A percentile compares a stretch with the other conserved stretches of the same genome.
Evolutionary conservation across 1,140 invertebrate genomes (phyloP).

Genomic region (Papilio polyxenes): DNA sequence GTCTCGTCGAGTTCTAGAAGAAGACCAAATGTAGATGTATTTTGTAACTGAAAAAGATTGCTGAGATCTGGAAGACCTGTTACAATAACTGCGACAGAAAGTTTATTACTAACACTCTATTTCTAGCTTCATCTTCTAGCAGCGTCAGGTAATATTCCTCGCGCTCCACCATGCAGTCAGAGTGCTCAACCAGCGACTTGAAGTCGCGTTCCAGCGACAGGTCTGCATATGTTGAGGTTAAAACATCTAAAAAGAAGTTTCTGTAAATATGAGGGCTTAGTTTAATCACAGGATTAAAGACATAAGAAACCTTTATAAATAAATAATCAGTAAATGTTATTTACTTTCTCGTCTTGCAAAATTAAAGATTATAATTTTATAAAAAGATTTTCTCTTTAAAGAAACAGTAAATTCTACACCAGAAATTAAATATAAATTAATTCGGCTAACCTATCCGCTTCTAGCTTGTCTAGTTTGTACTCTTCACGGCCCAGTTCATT

Average conservation of each 20-base stretch:
- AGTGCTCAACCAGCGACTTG: conserved; percentile 33
- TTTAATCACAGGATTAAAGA: too few species aligned
- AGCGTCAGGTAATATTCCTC: conserved; percentile 35
- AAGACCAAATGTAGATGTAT: conserved; percentile 37
- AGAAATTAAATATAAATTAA: neutral
- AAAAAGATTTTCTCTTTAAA: too few species aligned
- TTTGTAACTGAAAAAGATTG: neutral
- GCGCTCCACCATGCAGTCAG: conserved; percentile 31
- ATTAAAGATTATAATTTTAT: too few species aligned
- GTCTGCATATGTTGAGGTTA: conserved; percentile 25
- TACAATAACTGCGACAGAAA: neutral
- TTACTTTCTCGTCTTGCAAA: too few species aligned
- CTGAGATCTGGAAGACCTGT: neutral
- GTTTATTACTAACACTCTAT: conserved; percentile 46
- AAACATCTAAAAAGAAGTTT: neutral
- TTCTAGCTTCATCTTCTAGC: conserved; percentile 49
- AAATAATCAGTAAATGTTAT: too few species aligned
- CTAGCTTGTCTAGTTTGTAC: conserved; percentile 55
- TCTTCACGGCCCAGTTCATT: conserved; percentile 47
- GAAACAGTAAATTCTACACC: too few species aligned
- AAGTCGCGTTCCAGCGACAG: conserved; percentile 41
- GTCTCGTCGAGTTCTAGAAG: conserved; percentile 51
- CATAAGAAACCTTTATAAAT: too few species aligned
- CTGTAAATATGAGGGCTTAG: neutral
- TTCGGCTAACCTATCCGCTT: conserved; percentile 49